Conservation (phyloP, 1,140 invertebrate genomes). For the Drosophila sp. region DNA sequence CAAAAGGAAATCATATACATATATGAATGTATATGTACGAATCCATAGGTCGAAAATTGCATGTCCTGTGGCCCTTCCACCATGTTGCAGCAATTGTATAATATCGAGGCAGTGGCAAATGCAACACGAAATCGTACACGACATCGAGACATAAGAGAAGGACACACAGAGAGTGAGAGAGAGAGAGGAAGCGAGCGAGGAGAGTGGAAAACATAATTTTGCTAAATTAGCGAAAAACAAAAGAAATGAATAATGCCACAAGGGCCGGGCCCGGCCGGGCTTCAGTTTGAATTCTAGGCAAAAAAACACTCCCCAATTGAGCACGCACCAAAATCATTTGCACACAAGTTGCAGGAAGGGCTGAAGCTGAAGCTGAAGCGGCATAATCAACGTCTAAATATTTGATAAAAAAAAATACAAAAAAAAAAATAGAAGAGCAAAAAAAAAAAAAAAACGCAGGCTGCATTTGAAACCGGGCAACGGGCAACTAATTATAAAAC, state of each 20-base stretch:
- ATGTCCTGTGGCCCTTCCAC: constrained; percentile 49
- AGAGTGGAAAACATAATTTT: constrained; percentile 77
- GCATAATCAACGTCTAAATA: constrained; percentile 79
- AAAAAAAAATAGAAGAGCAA: constrained; percentile 33
- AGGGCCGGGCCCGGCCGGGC: constrained; percentile 30
- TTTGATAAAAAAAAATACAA: constrained; percentile 55
- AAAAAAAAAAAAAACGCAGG: constrained; percentile 41
- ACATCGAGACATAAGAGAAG: constrained; percentile 54
- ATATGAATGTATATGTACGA: not conserved
- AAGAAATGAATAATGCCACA: constrained; percentile 59
- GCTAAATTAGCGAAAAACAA: constrained; percentile 82
- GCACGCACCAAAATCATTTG: constrained; percentile 81
- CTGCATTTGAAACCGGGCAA: constrained; percentile 71
- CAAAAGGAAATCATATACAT: constrained; percentile 9
- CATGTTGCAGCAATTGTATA: constrained; percentile 71
- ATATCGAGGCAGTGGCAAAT: constrained; percentile 42
- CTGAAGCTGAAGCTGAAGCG: constrained; percentile 28
- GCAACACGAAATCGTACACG: constrained; percentile 66
- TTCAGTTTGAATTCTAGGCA: constrained; percentile 26
- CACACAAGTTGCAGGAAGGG: constrained; percentile 30
- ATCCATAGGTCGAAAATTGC: constrained; percentile 52
- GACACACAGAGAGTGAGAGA: not conserved
- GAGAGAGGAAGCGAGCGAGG: too few relatives aligned
- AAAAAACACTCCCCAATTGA: constrained; percentile 77
- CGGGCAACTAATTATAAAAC: constrained; percentile 79